A percentile compares a stretch with the other conserved stretches of the same genome.
These are phyloP conservation scores for Coelopa frigida DNA, from an alignment of 1,140 invertebrate species.

Conservation along the genomic window DNA sequence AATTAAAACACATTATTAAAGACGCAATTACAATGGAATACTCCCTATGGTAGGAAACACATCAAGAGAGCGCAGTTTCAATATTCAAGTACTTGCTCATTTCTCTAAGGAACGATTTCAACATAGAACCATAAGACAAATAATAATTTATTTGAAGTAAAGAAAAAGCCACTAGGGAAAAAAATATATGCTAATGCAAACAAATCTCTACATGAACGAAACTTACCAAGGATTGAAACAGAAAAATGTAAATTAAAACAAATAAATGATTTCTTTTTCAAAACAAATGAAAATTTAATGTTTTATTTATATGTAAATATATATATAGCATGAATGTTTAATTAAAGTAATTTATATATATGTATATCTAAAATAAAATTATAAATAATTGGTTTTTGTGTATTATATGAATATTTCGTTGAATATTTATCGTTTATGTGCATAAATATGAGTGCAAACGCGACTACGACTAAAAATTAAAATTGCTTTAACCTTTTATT, in stretches of 20 bases:
- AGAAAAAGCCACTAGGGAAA: not conserved
- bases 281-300: not conserved
- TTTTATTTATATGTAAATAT: not conserved
- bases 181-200: constrained; percentile 9
- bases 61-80: no score
- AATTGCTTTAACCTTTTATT: no score
- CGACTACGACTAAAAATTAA: no score
- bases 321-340: not conserved
- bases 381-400: not conserved
- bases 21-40: no score
- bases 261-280: not conserved
- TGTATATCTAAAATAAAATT: not conserved
- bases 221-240: not conserved
- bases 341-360: constrained; percentile 1
- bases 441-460: no score
- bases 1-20: no score
- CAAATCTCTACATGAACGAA: constrained; percentile 1
- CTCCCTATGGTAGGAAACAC: no score
- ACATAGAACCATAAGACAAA: no score
- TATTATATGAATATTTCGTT: not conserved
- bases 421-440: not conserved
- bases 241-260: constrained; percentile 1
- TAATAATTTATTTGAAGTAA: no score
- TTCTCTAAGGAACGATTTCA: no score
- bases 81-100: no score